Evolutionary conservation across 2,113 vertebrate genomes (phyloP).

Genomic region (Tringa solitaria): DNA sequence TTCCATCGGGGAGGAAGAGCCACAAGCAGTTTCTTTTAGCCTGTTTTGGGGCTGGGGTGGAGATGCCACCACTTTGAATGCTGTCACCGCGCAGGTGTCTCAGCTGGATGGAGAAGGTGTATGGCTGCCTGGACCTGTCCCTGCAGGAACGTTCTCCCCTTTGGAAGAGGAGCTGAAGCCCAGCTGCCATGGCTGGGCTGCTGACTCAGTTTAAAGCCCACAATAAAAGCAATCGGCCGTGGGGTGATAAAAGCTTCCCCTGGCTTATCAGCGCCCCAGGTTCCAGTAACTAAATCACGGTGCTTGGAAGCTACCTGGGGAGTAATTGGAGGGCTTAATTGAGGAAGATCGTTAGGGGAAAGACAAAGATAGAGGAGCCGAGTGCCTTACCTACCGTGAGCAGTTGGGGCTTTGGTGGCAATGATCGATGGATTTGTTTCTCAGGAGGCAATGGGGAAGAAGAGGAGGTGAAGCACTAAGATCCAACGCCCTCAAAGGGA

Average conservation of each 20-base stretch:
- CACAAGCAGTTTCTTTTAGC: neutral
- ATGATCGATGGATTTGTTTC: neutral
- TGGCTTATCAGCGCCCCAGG: rapidly evolving
- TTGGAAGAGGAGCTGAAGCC: neutral
- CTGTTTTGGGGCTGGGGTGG: rapidly evolving
- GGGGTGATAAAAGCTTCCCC: neutral
- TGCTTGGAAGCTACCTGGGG: neutral
- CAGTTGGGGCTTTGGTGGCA: rapidly evolving
- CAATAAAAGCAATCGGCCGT: neutral
- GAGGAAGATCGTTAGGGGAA: neutral
- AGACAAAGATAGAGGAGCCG: neutral
- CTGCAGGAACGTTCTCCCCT: rapidly evolving
- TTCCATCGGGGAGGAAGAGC: neutral
- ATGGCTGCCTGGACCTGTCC: neutral
- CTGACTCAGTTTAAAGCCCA: neutral
- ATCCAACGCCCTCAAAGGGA: neutral
- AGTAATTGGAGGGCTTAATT: neutral
- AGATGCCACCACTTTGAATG: neutral
- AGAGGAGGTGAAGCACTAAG: neutral
- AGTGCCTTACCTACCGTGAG: neutral
- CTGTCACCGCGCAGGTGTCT: neutral
- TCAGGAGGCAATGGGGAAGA: neutral
- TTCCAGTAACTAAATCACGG: neutral
- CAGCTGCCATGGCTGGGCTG: neutral
- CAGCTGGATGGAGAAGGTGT: neutral